These are phyloP conservation scores for Scomber colias DNA, from an alignment of 2,113 vertebrate species.

Conservation along the genomic window DNA sequence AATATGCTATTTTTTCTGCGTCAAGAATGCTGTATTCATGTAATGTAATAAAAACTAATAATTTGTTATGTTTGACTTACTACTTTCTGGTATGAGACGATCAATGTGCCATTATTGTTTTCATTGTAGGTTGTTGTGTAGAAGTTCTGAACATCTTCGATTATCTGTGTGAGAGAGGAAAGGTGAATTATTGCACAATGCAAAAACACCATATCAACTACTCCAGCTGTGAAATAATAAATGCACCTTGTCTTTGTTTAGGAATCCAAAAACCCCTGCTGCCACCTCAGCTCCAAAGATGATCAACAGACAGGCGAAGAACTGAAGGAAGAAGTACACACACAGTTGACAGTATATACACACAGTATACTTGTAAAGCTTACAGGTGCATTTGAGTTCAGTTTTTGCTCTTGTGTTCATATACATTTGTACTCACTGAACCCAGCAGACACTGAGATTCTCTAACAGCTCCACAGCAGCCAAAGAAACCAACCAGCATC, in stretches of 20 bases:
- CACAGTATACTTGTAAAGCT: fast-evolving
- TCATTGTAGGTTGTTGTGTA: conserved; percentile 86
- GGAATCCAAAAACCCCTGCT: conserved; percentile 95
- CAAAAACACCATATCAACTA: background rate
- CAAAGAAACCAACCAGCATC: conserved; percentile 95
- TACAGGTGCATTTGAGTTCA: background rate
- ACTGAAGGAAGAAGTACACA: conserved; percentile 81
- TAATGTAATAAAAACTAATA: background rate
- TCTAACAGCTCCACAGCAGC: conserved; percentile 94
- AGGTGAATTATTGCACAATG: background rate
- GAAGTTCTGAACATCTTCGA: conserved; percentile 90
- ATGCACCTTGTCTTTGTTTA: conserved; percentile 92
- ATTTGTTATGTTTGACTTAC: conserved; percentile 46
- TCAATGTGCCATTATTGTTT: conserved; percentile 80
- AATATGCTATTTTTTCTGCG: background rate
- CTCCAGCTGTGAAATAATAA: background rate
- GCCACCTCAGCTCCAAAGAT: conserved; percentile 97
- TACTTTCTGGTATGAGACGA: conserved; percentile 73
- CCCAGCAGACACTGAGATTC: conserved; percentile 97
- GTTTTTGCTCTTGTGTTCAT: background rate
- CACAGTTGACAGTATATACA: background rate
- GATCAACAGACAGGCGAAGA: conserved; percentile 95
- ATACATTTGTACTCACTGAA: conserved; percentile 87
- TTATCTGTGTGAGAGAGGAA: conserved; percentile 84
- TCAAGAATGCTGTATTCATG: background rate